Evolutionary conservation across 2,113 vertebrate species (phyloP).

Genomic region (Scomber colias): DNA sequence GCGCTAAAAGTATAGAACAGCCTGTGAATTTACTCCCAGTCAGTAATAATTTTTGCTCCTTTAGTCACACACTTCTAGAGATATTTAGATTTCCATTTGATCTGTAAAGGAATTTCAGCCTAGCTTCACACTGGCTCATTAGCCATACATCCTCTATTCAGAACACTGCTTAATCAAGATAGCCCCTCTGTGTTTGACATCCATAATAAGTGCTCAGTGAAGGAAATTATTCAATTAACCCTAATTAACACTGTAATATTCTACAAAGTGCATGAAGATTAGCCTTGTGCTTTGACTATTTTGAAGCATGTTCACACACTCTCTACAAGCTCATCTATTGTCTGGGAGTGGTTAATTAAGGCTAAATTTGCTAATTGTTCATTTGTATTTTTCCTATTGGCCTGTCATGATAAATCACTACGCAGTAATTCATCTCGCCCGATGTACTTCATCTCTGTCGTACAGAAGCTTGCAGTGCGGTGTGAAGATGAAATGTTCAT

Average conservation of each 20-base stretch:
- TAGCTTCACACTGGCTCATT: conserved; percentile 11
- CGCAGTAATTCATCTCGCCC: conserved; percentile 72
- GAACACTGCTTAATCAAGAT: conserved; percentile 62
- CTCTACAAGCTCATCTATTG: conserved; percentile 76
- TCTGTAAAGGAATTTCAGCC: conserved; percentile 48
- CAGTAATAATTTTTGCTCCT: not conserved
- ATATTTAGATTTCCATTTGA: conserved; percentile 10
- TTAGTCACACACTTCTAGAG: not conserved
- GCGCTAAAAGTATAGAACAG: not conserved
- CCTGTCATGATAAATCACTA: conserved; percentile 78
- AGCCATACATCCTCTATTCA: conserved; percentile 32
- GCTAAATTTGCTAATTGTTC: conserved; percentile 82
- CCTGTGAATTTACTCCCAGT: not conserved
- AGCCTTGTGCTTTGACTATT: conserved; percentile 62
- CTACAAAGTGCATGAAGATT: conserved; percentile 69
- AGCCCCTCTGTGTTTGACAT: conserved; percentile 69
- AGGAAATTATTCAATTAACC: conserved; percentile 81
- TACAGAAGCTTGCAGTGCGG: conserved; percentile 55
- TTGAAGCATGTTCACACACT: conserved; percentile 67
- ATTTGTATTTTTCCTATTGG: conserved; percentile 82
- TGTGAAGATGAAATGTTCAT: conserved; percentile 81
- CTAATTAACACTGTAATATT: conserved; percentile 82
- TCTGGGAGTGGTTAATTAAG: conserved; percentile 78
- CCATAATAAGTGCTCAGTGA: conserved; percentile 67
- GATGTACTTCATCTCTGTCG: conserved; percentile 79